Conservation (phyloP, 2,888 invertebrate species). For the Tupiocoris notatus region DNA sequence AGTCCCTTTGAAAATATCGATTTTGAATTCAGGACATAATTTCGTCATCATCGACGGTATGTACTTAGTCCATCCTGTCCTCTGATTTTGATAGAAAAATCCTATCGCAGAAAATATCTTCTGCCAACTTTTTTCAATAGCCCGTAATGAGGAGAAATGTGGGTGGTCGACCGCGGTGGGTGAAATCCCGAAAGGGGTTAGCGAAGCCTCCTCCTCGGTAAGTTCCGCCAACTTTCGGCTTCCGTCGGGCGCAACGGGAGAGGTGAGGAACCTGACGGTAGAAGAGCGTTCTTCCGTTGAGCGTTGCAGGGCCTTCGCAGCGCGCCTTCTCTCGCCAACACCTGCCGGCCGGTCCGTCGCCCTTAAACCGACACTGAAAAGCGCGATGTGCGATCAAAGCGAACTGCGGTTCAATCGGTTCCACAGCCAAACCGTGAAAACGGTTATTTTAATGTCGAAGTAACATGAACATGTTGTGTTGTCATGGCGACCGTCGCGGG, state of each 20-base stretch:
- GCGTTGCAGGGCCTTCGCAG: neutral
- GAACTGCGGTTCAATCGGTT: neutral
- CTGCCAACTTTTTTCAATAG: neutral
- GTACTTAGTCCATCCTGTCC: no score
- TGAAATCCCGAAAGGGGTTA: no score
- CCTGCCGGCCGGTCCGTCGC: neutral
- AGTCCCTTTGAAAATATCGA: no score
- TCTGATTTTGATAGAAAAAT: no score
- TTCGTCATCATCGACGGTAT: no score
- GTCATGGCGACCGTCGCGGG: constrained; percentile 76
- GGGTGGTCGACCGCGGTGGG: neutral
- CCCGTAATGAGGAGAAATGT: neutral
- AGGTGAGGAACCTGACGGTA: no score
- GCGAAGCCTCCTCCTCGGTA: neutral
- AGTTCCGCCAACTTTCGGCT: neutral
- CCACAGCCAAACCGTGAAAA: neutral
- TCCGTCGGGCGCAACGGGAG: neutral
- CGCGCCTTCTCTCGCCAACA: neutral
- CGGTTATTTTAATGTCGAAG: neutral
- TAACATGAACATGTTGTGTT: constrained; percentile 32
- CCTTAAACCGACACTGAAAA: no score
- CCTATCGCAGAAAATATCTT: no score
- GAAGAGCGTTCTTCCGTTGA: neutral
- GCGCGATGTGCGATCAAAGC: neutral
- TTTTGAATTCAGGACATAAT: no score